Conservation (phyloP, 2,797 vertebrate species). For the Danio tinwini region DNA sequence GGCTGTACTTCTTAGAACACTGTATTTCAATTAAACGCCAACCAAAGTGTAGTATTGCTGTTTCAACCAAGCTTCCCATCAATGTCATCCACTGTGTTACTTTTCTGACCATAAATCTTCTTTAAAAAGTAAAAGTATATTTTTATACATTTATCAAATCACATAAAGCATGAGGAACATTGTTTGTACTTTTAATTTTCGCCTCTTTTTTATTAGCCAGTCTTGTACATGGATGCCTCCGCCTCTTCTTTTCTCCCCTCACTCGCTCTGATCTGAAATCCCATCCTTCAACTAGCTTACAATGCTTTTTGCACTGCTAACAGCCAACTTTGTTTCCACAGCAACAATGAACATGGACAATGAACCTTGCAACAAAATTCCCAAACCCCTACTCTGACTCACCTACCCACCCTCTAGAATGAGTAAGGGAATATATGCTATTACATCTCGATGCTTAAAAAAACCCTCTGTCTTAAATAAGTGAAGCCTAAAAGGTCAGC, state of each 20-base stretch:
- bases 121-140: background rate
- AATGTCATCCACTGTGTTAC: background rate
- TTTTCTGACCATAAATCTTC: background rate
- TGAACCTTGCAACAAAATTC: slow-evolving; percentile 66
- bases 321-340: slow-evolving; percentile 76
- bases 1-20: slow-evolving; percentile 5
- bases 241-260: slow-evolving; percentile 36
- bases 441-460: slow-evolving; percentile 30
- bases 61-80: background rate
- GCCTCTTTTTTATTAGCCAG: background rate
- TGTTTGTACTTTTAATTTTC: background rate
- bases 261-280: slow-evolving; percentile 61
- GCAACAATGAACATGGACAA: slow-evolving; percentile 75
- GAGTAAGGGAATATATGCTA: background rate
- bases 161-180: background rate
- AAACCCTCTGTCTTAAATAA: slow-evolving; percentile 38
- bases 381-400: slow-evolving; percentile 52
- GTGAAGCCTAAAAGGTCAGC: slow-evolving; percentile 33
- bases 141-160: background rate
- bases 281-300: slow-evolving; percentile 47
- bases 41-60: slow-evolving; percentile 24
- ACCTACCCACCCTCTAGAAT: background rate
- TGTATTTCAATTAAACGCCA: background rate
- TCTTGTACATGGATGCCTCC: slow-evolving; percentile 38
- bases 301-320: slow-evolving; percentile 58